Evolutionary conservation across 2,888 invertebrate species (phyloP), one percentile per base, ranked within the genome.

Genomic region (Cryptophagus acutangulus): DNA sequence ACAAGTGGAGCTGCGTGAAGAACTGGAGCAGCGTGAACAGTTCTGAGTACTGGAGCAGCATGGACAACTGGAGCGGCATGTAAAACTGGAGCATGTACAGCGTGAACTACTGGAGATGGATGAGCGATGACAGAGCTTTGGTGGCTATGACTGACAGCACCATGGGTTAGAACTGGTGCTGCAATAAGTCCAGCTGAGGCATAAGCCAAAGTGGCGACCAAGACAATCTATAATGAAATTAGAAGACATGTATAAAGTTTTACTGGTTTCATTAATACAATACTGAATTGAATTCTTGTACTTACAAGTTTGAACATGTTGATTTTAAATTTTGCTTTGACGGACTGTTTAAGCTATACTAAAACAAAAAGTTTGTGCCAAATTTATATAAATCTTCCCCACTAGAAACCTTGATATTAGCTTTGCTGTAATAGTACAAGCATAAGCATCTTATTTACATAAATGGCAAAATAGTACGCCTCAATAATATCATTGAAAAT

Each of bases 191-290:
- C 31, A 17, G 42, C 59, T 38, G 53, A 51, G 35, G 59, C 74
- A 63, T 71, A 72, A 45, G 75, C 75, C 65, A 76, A 52, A 58
- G 75, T 48, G 49, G 73, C 72, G 58, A 69, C 66, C 61, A 77
- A 70, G 46, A 76, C 69, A 46, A 76, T 59, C 77, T 77, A 37
- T 12, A 20, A 15, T 5, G 35, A 36, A n/a, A n/a, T n/a, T n/a
- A n/a, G n/a, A n/a, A n/a, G n/a, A n/a, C n/a, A n/a, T n/a, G 30
- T 12, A 15, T 31, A 15, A 15, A 31, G n/a, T 24, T 17, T 18
- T 34, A 20, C 9, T 26, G 16, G 4, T 25, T 10, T 6, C 14
- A 24, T 15, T n/a, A n/a, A n/a, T n/a, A n/a, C n/a, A n/a, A n/a
- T 34, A 25, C n/a, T n/a, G n/a, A 33, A n/a, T 2, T 13, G 4